Conservation (phyloP, 2,888 invertebrate species). For the Stenodera caucasica region DNA sequence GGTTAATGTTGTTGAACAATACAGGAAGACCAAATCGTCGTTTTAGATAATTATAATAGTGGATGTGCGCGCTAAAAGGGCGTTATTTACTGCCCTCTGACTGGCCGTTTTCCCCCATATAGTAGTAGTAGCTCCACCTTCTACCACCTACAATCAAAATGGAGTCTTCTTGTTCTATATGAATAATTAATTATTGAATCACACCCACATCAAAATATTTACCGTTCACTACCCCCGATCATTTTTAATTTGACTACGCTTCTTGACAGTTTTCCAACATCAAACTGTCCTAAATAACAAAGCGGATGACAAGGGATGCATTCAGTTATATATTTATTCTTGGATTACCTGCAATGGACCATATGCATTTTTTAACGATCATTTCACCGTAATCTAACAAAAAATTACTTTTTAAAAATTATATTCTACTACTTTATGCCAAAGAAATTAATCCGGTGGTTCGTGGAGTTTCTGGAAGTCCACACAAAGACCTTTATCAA, state of each 20-base stretch:
- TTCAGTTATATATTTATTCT: constrained; percentile 6
- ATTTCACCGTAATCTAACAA: too few species aligned
- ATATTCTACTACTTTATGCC: too few species aligned
- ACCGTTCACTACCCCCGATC: constrained; percentile 33
- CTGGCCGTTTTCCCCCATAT: constrained; percentile 43
- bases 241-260: constrained; percentile 32
- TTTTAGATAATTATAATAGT: constrained; percentile 23
- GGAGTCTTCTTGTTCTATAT: constrained; percentile 40
- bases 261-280: constrained; percentile 27
- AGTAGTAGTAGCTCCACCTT: constrained; percentile 47
- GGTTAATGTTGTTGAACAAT: constrained; percentile 8
- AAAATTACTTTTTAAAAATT: too few species aligned
- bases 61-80: constrained; percentile 35
- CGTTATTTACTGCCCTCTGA: constrained; percentile 41
- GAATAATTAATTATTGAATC: constrained; percentile 48
- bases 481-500: too few species aligned
- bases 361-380: constrained; percentile 18
- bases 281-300: constrained; percentile 16
- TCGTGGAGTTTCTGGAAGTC: too few species aligned
- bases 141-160: constrained; percentile 43
- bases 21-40: background rate
- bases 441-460: too few species aligned
- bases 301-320: constrained; percentile 20
- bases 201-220: constrained; percentile 44
- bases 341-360: constrained; percentile 23